Conservation (phyloP, 2,888 invertebrate genomes). For the Phengaris alcon region DNA sequence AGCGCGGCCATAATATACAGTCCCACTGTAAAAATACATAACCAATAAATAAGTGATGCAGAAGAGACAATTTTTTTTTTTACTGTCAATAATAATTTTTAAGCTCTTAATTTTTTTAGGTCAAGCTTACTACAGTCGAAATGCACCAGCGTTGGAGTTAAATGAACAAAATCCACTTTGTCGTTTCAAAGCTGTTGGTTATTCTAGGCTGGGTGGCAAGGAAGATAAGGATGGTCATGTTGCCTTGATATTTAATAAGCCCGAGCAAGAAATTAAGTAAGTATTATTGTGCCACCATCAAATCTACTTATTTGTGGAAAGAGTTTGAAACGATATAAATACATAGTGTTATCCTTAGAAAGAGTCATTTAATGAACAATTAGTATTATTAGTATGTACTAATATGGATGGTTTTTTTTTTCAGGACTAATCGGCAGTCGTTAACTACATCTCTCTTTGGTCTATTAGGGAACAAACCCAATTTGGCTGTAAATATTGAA, state of each 20-base stretch:
- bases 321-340: neutral
- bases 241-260: slow-evolving; percentile 89
- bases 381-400: neutral
- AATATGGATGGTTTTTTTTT: slow-evolving; percentile 40
- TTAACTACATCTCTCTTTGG: slow-evolving; percentile 82
- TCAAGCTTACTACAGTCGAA: slow-evolving; percentile 88
- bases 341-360: no score
- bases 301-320: neutral
- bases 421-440: slow-evolving; percentile 84
- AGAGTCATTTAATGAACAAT: no score
- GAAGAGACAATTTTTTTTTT: neutral
- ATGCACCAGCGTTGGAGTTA: slow-evolving; percentile 88
- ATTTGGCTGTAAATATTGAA: slow-evolving; percentile 87
- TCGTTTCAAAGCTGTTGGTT: slow-evolving; percentile 96
- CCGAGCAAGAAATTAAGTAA: slow-evolving; percentile 88
- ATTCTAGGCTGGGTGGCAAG: slow-evolving; percentile 90
- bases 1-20: no score
- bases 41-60: no score
- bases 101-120: slow-evolving; percentile 55
- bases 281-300: slow-evolving; percentile 36
- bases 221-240: slow-evolving; percentile 96
- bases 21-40: no score
- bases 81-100: slow-evolving; percentile 17
- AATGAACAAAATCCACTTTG: slow-evolving; percentile 94
- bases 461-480: slow-evolving; percentile 91